Evolutionary conservation across 2,113 vertebrate species (phyloP), one percentile per base, ranked within the genome.

Genomic region (Prinia subflava): DNA sequence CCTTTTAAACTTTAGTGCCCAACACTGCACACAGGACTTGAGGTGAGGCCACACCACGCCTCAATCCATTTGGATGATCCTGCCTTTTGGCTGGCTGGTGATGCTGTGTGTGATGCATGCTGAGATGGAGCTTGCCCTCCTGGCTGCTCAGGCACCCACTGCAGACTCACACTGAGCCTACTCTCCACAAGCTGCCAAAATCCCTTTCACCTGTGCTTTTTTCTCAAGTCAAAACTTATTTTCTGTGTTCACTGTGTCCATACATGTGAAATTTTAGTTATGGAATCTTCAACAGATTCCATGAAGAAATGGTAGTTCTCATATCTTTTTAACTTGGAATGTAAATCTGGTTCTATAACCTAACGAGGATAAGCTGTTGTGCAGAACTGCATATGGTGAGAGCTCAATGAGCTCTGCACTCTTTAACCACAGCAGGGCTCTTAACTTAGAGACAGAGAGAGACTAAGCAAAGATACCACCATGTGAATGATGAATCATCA

Each of bases 41-140:
- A 33, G 18, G 15, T 46, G 25, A 56, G 12, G 13, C 28, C 0
- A 0, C 9, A 25, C 7, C 19, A 50, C 0, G 0, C 2, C 15
- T 60, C 11, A 70, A 11, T 21, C 33, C 15, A 14, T 20, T 0
- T 0, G 11, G 22, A 37, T 6, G 24, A 24, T 65, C 20, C 4
- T 3, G 3, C 52, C 14, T 46, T 15, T 49, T 75, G 27, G 15
- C 15, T 1, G 0, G 5, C 31, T 80, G 27, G 6, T 15, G 7
- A 13, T 7, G 13, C 11, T 55, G 18, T 41, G 20, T 80, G 28
- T 41, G 8, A 33, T 22, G 24, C 31, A 24, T 1, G 18, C 23
- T 12, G 19, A 25, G 46, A 19, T 46, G 33, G 33, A 10, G 10
- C 4, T 60, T 60, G 33, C 55, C 13, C 23, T 53, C 28, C 28